phyloP scores from a whole-genome alignment of 2,888 invertebrate genomes.

The Seira sanloemensis region DNA sequence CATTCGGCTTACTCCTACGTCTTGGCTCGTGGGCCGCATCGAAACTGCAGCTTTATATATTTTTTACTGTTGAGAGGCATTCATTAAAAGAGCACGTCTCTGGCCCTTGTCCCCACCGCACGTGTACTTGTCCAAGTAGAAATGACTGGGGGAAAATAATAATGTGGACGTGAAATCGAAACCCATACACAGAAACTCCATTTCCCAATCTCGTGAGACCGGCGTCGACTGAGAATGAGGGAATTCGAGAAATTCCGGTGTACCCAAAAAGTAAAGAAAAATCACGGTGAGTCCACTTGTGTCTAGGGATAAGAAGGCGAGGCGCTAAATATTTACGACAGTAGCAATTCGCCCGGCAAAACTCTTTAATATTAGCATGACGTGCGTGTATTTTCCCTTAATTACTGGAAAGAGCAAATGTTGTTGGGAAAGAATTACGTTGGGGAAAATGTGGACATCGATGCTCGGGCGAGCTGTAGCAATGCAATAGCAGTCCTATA shows the following conservation, averaged over 20 bases:
- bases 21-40: not conserved
- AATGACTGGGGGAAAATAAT: not conserved
- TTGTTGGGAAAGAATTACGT: not conserved
- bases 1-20: not conserved
- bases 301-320: not conserved
- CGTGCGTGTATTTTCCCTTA: not conserved
- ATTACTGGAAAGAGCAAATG: not conserved
- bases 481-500: no score
- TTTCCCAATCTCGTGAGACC: no score
- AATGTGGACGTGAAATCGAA: not conserved
- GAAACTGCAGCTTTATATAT: no score
- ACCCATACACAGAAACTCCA: no score
- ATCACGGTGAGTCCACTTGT: not conserved
- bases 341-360: not conserved
- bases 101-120: no score
- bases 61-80: not conserved
- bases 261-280: not conserved
- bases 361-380: not conserved
- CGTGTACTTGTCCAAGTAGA: no score
- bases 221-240: not conserved
- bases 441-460: not conserved
- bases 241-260: not conserved
- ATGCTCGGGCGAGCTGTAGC: no score
- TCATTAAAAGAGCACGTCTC: not conserved
- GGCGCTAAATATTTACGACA: not conserved